These are phyloP conservation scores for Parapristionchus giblindavisi DNA, from an alignment of 2,888 invertebrate species.

Conservation along the genomic window DNA sequence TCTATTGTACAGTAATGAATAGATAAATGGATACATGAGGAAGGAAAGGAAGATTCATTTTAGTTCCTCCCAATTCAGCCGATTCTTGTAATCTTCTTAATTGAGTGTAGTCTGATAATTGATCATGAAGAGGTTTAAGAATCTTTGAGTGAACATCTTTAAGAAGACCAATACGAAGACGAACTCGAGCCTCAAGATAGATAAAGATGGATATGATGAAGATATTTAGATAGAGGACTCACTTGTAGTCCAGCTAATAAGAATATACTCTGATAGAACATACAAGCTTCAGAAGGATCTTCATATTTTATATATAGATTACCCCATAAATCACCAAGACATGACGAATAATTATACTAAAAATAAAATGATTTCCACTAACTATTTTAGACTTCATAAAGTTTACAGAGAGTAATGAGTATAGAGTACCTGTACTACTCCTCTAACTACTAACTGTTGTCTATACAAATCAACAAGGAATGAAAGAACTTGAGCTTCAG, in stretches of 20 bases:
- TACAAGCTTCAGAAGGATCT: constrained; percentile 15
- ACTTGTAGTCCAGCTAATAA: constrained; percentile 27
- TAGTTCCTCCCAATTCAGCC: not conserved
- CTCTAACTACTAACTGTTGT: not conserved
- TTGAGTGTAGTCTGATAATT: constrained; percentile 29
- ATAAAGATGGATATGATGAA: too few species aligned
- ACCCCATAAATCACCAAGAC: constrained; percentile 27
- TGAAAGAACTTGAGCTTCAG: constrained; percentile 29
- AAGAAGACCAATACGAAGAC: constrained; percentile 1
- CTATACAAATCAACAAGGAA: constrained; percentile 36
- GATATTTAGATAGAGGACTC: not conserved
- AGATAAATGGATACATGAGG: not conserved
- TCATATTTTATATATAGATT: constrained; percentile 24
- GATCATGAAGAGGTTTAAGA: constrained; percentile 17
- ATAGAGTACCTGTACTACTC: not conserved
- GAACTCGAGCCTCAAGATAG: constrained; percentile 19
- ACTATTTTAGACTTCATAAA: too few species aligned
- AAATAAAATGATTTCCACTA: not conserved
- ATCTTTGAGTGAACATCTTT: not conserved
- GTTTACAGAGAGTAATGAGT: too few species aligned
- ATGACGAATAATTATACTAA: constrained; percentile 10
- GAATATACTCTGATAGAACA: constrained; percentile 34
- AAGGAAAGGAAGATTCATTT: constrained; percentile 12
- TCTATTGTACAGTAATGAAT: too few species aligned
- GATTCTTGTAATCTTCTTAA: constrained; percentile 21